phyloP scores from a whole-genome alignment of 2,113 vertebrate genomes.

The Holacanthus passer region DNA sequence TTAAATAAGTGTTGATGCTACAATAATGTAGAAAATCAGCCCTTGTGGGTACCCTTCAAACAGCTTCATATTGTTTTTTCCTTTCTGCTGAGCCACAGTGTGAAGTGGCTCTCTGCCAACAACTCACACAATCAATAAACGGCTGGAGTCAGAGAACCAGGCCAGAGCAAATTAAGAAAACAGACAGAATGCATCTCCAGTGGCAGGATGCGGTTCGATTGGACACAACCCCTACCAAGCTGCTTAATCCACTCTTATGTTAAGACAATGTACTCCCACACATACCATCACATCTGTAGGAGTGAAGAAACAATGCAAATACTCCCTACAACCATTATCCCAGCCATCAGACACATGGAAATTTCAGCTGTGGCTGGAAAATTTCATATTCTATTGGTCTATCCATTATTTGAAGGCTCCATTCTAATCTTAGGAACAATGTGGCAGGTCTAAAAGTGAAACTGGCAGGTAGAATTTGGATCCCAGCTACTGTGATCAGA shows the following conservation, averaged over 20 bases:
- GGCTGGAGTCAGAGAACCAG: constrained; percentile 5
- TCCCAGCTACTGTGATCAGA: not conserved
- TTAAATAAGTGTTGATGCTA: constrained; percentile 19
- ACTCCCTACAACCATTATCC: no score
- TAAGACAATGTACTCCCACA: not conserved
- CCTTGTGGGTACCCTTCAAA: constrained; percentile 6
- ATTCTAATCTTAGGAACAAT: no score
- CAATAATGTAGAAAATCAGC: constrained; percentile 15
- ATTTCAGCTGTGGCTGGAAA: not conserved
- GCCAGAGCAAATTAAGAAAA: not conserved
- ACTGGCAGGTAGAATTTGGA: no score
- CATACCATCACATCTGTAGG: not conserved
- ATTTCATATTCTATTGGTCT: not conserved
- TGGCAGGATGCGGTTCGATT: not conserved
- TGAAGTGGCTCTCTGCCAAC: not conserved
- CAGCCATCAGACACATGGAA: no score
- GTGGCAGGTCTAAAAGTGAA: not conserved
- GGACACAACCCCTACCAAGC: not conserved
- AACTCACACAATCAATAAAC: constrained; percentile 31
- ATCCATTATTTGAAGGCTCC: no score
- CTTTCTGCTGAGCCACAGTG: constrained; percentile 23
- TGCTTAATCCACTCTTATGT: not conserved
- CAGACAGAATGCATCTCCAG: not conserved
- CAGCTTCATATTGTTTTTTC: not conserved
- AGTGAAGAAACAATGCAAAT: not conserved